Evolutionary conservation across 2,797 vertebrate genomes (phyloP).

Genomic region (Lateolabrax maculatus): DNA sequence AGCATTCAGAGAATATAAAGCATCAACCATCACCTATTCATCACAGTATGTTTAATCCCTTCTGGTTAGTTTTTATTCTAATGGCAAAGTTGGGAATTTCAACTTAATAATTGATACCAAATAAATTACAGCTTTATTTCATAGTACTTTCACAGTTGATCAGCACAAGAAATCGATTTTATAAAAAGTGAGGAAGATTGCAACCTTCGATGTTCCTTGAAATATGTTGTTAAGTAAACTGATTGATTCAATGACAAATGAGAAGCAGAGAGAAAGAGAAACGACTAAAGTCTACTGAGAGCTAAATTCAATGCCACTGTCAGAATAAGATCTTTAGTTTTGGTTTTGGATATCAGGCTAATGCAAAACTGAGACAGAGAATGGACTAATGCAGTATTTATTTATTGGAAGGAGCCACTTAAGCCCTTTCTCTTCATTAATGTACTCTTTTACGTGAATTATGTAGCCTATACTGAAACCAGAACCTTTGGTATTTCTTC

Average conservation of each 20-base stretch:
- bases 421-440: constrained; percentile 56
- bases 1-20: neutral
- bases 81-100: neutral
- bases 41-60: neutral
- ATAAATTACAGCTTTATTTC: neutral
- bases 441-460: constrained; percentile 27
- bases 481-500: constrained; percentile 19
- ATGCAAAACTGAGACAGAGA: constrained; percentile 22
- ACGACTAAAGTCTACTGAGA: neutral
- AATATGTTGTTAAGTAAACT: neutral
- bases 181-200: neutral
- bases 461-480: neutral
- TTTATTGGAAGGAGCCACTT: constrained; percentile 54
- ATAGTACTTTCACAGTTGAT: neutral
- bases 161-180: neutral
- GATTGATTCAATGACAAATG: constrained; percentile 5
- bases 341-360: constrained; percentile 33
- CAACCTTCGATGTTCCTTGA: constrained; percentile 5
- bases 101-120: neutral
- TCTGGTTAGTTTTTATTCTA: no score
- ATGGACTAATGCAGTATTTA: constrained; percentile 47
- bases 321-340: constrained; percentile 14
- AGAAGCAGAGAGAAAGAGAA: neutral
- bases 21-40: neutral
- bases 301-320: neutral